phyloP scores from a whole-genome alignment of 2,888 invertebrate species.

The Auanema sp. region DNA sequence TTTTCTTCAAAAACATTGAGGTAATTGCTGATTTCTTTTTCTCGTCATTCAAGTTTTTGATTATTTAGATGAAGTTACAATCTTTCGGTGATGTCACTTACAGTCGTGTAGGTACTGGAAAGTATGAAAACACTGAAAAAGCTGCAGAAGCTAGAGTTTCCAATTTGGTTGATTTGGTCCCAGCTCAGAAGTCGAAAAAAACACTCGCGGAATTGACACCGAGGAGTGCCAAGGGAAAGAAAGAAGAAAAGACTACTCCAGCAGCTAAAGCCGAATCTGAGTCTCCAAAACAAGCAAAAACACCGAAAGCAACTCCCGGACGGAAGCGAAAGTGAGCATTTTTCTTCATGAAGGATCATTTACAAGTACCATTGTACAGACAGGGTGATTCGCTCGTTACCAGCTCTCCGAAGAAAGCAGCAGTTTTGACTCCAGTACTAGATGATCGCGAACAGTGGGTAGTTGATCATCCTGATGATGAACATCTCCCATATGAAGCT shows the following conservation, averaged over 20 bases:
- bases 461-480: constrained; percentile 52
- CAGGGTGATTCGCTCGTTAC: constrained; percentile 6
- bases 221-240: constrained; percentile 5
- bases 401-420: constrained; percentile 24
- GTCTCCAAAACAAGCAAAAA: not conserved
- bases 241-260: not conserved
- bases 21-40: constrained; percentile 22
- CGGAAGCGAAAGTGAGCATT: constrained; percentile 16
- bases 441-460: constrained; percentile 45
- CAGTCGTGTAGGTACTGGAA: constrained; percentile 24
- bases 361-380: not conserved
- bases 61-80: constrained; percentile 48
- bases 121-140: constrained; percentile 49
- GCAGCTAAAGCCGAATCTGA: not conserved
- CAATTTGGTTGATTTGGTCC: constrained; percentile 16
- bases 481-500: constrained; percentile 34
- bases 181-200: constrained; percentile 14
- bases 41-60: constrained; percentile 6
- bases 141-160: constrained; percentile 37
- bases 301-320: constrained; percentile 10
- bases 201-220: constrained; percentile 39
- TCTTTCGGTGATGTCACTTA: constrained; percentile 51
- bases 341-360: not conserved
- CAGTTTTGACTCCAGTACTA: constrained; percentile 23
- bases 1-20: constrained; percentile 52